Evolutionary conservation across 2,797 vertebrate genomes (phyloP), one percentile per base, ranked within the genome.

Genomic region (Lycodopsis pacificus): DNA sequence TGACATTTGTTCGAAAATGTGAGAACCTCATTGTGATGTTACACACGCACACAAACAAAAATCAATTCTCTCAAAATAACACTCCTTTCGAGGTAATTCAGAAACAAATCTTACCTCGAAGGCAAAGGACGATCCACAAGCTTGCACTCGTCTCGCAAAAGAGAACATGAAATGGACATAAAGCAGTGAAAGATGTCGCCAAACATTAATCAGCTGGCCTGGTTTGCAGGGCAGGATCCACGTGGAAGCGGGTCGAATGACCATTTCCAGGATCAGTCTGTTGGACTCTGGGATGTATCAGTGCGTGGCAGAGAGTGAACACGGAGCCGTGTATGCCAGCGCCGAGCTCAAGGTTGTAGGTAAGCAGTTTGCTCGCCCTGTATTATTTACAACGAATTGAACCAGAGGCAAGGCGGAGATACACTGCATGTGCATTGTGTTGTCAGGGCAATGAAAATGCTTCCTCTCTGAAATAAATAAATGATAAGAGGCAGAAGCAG

Each of bases 281-380:
- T 63, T 71, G 66, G 95, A 96, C 84, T 93, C 95, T 7, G 95
- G 95, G 59, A 96, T 96, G 95, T 95, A 94, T 90, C 94, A 96
- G 88, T 95, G 95, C 71, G 85, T 95, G 81, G 94, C 95, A 34
- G 88, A 94, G 65, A 95, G 94, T 57, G 91, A 94, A 72, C 85
- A 93, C 4, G 92, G 93, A 68, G 88, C 90, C 15, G 77, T 93
- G 38, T 93, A 95, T 53, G 94, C 94, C 71, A 96, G 94, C 0
- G 92, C 95, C 22, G 95, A 95, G 88, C 94, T 95, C 63, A 95
- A 95, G 88, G 95, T 95, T 84, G 92, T 93, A 48, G 95, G 95
- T 95, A 90, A 92, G 94, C 71, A 76, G 17, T 69, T 56, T 53
- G 36, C 76, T 74, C 59, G 46, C 1, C 7, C 10, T 51, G 59